Evolutionary conservation across 1,140 invertebrate species (phyloP).

Genomic region (Ips typographus): DNA sequence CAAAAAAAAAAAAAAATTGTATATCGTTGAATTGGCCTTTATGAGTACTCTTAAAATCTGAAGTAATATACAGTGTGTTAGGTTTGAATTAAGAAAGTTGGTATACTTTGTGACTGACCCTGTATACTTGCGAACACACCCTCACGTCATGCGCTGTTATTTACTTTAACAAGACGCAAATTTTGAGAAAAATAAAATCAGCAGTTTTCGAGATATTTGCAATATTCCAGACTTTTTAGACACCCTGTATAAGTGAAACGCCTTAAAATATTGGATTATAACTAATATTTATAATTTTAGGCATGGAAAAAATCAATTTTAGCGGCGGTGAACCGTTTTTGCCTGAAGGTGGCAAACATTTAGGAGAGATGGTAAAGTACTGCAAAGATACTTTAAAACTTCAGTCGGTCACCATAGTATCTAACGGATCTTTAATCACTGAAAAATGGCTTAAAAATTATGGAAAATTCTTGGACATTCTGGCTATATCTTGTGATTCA

Average conservation of each 20-base stretch:
- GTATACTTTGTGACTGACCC: no score
- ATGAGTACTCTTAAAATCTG: no score
- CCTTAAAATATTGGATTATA: neutral
- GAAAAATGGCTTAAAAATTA: conserved; percentile 52
- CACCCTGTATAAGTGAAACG: neutral
- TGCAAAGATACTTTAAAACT: conserved; percentile 50
- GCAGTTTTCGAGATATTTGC: neutral
- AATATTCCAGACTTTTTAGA: no score
- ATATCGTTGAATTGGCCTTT: no score
- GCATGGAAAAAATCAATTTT: conserved; percentile 56
- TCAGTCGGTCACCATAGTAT: conserved; percentile 54
- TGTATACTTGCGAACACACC: no score
- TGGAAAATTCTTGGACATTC: conserved; percentile 51
- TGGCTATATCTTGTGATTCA: conserved; percentile 55
- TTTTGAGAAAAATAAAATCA: no score
- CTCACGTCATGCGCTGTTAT: no score
- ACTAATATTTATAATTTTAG: conserved; percentile 36
- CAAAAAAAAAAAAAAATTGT: no score
- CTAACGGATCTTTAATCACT: conserved; percentile 53
- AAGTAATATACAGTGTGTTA: no score
- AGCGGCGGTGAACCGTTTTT: conserved; percentile 55
- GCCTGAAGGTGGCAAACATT: conserved; percentile 42
- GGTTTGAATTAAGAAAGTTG: no score
- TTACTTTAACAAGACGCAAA: no score
- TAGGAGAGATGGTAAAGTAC: conserved; percentile 52